These are phyloP conservation scores for Salpingus planirostris DNA, from an alignment of 2,888 invertebrate species.

Conservation along the genomic window DNA sequence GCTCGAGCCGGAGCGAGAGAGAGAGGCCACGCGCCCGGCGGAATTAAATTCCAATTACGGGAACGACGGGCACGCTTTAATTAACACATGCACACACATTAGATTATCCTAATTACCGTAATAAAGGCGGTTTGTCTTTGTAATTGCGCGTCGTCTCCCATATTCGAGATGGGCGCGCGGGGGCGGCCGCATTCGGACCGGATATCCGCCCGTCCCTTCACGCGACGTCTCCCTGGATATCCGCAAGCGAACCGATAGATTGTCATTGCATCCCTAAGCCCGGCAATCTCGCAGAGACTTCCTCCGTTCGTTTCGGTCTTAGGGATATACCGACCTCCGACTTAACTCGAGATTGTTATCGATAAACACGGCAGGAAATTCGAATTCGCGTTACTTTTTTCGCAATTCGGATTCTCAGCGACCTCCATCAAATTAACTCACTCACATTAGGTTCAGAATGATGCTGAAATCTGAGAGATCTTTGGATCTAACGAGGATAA, in stretches of 20 bases:
- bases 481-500: too few relatives aligned
- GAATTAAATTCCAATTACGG: constrained; percentile 26
- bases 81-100: constrained; percentile 27
- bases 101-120: constrained; percentile 23
- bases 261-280: constrained; percentile 32
- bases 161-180: constrained; percentile 3
- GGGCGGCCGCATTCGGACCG: constrained; percentile 12
- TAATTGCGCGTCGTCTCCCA: constrained; percentile 20
- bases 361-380: too few relatives aligned
- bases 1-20: too few relatives aligned
- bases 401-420: too few relatives aligned
- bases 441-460: too few relatives aligned
- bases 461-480: too few relatives aligned
- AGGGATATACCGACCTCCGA: neutral
- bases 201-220: constrained; percentile 14
- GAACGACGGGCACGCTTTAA: constrained; percentile 23
- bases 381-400: too few relatives aligned
- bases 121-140: constrained; percentile 23
- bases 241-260: constrained; percentile 34
- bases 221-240: constrained; percentile 22
- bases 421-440: too few relatives aligned
- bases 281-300: constrained; percentile 16
- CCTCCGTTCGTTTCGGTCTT: constrained; percentile 1
- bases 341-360: constrained; percentile 2
- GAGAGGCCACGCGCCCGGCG: constrained; percentile 5